These are phyloP conservation scores for Cotesia vestalis DNA, from an alignment of 1,140 invertebrate genomes.

Conservation along the genomic window DNA sequence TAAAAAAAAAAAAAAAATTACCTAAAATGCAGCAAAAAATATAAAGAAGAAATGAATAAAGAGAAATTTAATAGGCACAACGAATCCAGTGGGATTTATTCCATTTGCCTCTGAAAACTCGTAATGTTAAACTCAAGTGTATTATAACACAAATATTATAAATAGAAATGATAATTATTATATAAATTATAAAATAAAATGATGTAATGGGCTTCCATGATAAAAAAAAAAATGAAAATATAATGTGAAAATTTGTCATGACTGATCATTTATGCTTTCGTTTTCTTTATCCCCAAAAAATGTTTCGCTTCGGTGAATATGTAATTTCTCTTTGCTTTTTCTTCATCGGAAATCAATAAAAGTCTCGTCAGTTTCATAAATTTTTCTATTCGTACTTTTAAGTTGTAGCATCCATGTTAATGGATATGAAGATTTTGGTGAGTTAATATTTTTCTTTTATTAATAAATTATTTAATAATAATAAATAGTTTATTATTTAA, in stretches of 20 bases:
- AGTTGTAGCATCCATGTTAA: too few species aligned
- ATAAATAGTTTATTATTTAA: too few species aligned
- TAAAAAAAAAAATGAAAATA: constrained; percentile 34
- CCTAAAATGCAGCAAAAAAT: constrained; percentile 20
- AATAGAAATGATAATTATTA: constrained; percentile 35
- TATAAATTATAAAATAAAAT: constrained; percentile 39
- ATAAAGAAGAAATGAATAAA: constrained; percentile 13
- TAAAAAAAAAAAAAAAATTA: not conserved
- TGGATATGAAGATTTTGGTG: too few species aligned
- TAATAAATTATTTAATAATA: not conserved
- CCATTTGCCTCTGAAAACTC: constrained; percentile 36
- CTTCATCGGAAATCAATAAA: not conserved
- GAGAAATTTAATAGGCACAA: constrained; percentile 23
- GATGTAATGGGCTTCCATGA: constrained; percentile 50
- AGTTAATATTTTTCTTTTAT: not conserved
- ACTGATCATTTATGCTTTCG: constrained; percentile 10
- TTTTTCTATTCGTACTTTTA: too few species aligned
- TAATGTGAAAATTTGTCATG: constrained; percentile 35
- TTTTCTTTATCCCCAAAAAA: constrained; percentile 6
- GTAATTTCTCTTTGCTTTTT: not conserved
- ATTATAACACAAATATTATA: constrained; percentile 23
- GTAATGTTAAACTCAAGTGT: constrained; percentile 45
- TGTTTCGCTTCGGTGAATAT: constrained; percentile 12
- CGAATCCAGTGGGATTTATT: constrained; percentile 24
- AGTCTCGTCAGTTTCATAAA: not conserved